Evolutionary conservation across 2,113 vertebrate genomes (phyloP).

Genomic region (Trichomycterus rosablanca): DNA sequence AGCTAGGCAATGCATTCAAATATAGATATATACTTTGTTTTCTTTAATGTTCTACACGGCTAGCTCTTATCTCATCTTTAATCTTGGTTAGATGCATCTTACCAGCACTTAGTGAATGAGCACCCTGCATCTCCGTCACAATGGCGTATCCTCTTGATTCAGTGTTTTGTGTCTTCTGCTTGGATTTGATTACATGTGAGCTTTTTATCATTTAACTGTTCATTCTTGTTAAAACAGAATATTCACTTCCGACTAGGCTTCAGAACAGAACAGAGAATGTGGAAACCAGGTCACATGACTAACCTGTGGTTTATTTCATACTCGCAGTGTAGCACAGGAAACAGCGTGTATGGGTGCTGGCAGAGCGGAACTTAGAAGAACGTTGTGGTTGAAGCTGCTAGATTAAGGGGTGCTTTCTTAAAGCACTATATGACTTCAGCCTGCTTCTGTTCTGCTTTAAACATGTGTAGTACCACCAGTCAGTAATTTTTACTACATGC

Average conservation of each 20-base stretch:
- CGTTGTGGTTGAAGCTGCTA: constrained; percentile 22
- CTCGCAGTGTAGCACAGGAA: constrained; percentile 42
- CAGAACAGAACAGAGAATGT: constrained; percentile 9
- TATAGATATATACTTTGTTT: too few relatives aligned
- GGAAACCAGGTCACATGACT: constrained; percentile 47
- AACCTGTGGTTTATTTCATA: constrained; percentile 49
- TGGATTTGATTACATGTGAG: too few relatives aligned
- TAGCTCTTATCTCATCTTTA: constrained; percentile 40
- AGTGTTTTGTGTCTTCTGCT: too few relatives aligned
- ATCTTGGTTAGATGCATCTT: constrained; percentile 12
- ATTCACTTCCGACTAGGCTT: constrained; percentile 18
- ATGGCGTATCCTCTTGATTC: too few relatives aligned
- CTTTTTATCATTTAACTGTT: constrained; percentile 45
- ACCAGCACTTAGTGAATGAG: not conserved
- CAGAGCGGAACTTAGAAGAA: constrained; percentile 5
- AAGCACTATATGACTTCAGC: not conserved
- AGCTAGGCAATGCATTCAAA: not conserved
- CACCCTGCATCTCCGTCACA: too few relatives aligned
- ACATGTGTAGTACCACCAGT: too few relatives aligned
- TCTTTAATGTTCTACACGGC: not conserved
- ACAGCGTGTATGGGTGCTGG: not conserved
- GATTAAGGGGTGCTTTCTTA: not conserved
- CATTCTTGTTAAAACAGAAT: not conserved
- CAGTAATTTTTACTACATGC: too few relatives aligned
- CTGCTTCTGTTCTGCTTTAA: too few relatives aligned